Conservation (phyloP, 2,113 vertebrate species). For the Sinocyclocheilus grahami region DNA sequence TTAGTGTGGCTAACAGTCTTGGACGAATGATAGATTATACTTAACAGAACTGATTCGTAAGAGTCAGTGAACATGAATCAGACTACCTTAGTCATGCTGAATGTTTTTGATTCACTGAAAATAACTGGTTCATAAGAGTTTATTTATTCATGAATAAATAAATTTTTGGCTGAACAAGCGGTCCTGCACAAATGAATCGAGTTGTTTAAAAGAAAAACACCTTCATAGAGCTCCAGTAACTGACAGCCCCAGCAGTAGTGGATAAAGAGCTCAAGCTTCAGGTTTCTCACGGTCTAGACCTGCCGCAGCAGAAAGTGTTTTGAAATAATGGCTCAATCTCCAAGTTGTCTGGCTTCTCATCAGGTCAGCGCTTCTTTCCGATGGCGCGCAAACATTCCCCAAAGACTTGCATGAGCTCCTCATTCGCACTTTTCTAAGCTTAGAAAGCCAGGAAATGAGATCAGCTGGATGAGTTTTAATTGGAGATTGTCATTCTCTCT, state of each 20-base stretch:
- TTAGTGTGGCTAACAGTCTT: not conserved
- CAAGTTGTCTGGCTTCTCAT: not conserved
- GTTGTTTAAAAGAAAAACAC: not conserved
- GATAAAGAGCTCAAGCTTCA: not conserved
- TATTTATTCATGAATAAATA: not conserved
- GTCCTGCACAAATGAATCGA: not conserved
- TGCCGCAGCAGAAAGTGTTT: not conserved
- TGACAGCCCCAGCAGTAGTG: not conserved
- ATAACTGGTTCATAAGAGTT: not conserved
- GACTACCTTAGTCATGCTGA: too few species aligned
- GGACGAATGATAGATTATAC: conserved; percentile 3
- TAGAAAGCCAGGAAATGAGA: conserved; percentile 32
- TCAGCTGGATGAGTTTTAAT: conserved; percentile 34
- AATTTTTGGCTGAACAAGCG: too few species aligned
- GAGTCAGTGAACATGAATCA: too few species aligned
- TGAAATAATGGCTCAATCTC: not conserved
- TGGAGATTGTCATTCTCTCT: conserved; percentile 16
- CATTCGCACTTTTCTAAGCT: conserved; percentile 7
- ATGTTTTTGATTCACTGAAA: not conserved
- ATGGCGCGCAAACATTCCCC: not conserved
- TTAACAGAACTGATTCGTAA: too few species aligned
- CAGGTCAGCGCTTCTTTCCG: conserved; percentile 8
- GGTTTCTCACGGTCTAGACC: conserved; percentile 27
- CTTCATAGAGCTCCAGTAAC: not conserved
- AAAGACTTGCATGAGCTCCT: not conserved